Base-by-base conservation (phyloP, 2,888 invertebrate genomes). In the Drosophila paranaensis region DNA sequence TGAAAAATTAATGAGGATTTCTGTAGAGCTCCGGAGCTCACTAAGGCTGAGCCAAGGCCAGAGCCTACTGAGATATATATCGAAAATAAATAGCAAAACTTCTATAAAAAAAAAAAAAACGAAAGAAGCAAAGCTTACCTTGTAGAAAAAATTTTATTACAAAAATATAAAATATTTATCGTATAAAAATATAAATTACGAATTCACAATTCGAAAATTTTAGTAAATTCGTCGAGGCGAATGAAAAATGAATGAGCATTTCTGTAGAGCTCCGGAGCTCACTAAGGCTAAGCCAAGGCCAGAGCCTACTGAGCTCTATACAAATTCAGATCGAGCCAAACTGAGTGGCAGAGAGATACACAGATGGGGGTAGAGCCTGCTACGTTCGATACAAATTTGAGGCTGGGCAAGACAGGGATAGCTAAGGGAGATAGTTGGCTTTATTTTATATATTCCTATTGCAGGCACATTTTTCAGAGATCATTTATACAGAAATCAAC, bases 401-500 rank as follows among this genome's bases (percentile, higher is more conserved):
- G 11, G 13, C 1, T 8, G 30, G 37, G 5, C 5, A 6, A 45
- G 20, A 45, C 13, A 20, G 11, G 20, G 6, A 10, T 11, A 11
- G 42, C 42, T 3, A 6, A 5, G 4, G 27, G 27, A 27, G 3
- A 45, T 27, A 46, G 27, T 6, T 30, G n/a, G 9, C 5, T 27
- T 2, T 30, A 48, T 30, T n/a, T n/a, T 20, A 20, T 2, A 30
- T 2, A n/a, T 42, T 20, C 5, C 45, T 13, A 27, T n/a, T 46
- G 27, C 9, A 9, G 46, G 9, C n/a, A n/a, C n/a, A 10, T 9
- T 39, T 53, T 25, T 10, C 2, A 13, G 11, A 43, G 43, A 45
- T 42, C 42, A 25, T 43, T 16, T 13, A 39, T 25, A 48, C 65
- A 58, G 42, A 46, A 71, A n/a, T 55, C 61, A 74, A 74, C 71